Evolutionary conservation across 2,888 invertebrate genomes (phyloP).

Genomic region (Polyommatus iphigenia): DNA sequence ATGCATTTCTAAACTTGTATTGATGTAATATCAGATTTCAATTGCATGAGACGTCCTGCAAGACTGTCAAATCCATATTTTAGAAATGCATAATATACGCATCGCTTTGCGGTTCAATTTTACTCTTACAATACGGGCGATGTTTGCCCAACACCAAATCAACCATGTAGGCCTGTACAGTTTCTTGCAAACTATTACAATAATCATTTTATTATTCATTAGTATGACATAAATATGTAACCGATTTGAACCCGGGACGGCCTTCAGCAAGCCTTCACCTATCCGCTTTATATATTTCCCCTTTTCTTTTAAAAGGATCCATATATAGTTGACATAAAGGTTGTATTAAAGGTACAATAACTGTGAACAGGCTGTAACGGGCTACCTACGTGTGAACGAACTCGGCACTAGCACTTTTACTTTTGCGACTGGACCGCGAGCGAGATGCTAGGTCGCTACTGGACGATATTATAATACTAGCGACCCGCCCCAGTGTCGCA

Average conservation of each 20-base stretch:
- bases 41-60: no score
- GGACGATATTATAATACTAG: neutral
- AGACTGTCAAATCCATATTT: no score
- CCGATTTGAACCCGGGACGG: neutral
- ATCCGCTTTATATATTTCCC: neutral
- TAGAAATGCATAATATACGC: no score
- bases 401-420: neutral
- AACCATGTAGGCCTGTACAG: no score
- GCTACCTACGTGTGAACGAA: neutral
- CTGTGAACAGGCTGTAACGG: neutral
- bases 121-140: no score
- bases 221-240: neutral
- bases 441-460: neutral
- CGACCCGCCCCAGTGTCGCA: no score
- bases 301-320: neutral
- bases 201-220: neutral
- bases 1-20: no score
- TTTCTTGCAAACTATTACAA: neutral
- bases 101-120: no score
- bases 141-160: no score
- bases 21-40: no score
- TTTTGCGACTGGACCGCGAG: neutral
- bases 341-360: neutral
- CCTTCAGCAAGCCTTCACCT: constrained; percentile 3
- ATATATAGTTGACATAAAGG: neutral